Evolutionary conservation across 2,113 vertebrate genomes (phyloP).

Genomic region (Chloropsis hardwickii): DNA sequence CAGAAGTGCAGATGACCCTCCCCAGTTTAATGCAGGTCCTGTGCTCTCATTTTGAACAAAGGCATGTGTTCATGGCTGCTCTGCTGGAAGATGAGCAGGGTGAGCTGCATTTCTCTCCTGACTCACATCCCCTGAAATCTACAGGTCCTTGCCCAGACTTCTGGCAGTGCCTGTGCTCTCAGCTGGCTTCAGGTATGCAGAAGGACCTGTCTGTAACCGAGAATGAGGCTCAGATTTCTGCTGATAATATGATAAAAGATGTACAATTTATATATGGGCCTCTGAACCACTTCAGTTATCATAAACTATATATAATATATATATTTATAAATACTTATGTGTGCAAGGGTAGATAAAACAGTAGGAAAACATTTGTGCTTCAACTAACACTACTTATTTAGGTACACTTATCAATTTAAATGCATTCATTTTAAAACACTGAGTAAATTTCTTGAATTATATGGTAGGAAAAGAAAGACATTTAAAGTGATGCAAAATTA

Average conservation of each 20-base stretch:
- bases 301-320: background rate
- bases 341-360: background rate
- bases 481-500: background rate
- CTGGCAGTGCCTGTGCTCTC: background rate
- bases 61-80: background rate
- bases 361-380: background rate
- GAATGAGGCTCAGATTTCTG: background rate
- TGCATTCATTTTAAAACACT: background rate
- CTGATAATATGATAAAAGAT: background rate
- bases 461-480: background rate
- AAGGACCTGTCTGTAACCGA: background rate
- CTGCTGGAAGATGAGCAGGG: background rate
- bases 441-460: background rate
- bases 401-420: background rate
- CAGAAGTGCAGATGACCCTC: too few relatives aligned
- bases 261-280: background rate
- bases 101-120: background rate
- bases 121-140: background rate
- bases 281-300: background rate
- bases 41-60: accelerated
- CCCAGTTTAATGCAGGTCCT: too few relatives aligned
- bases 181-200: background rate
- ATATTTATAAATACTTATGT: background rate
- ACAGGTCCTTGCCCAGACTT: background rate
- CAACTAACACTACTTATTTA: background rate